Conservation (phyloP, 2,113 vertebrate species). For the Zosterops pallidus region DNA sequence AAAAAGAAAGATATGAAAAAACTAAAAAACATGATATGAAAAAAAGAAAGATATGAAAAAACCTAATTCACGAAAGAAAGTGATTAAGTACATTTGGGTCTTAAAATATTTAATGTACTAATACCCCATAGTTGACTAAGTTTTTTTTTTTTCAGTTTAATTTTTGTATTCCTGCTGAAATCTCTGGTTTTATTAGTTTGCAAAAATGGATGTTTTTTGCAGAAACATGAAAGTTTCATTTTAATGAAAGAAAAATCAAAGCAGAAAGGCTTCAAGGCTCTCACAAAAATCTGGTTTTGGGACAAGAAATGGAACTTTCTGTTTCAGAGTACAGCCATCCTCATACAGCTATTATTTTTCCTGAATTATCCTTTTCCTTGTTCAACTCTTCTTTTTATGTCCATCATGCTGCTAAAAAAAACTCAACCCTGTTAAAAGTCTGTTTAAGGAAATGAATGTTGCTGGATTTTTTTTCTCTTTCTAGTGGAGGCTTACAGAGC, state of each 20-base stretch:
- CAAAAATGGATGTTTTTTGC: not conserved
- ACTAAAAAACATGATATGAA: not conserved
- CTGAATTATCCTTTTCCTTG: not conserved
- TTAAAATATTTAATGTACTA: not conserved
- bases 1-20: not conserved
- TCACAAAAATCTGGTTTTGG: not conserved
- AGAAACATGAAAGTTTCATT: not conserved
- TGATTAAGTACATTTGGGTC: not conserved
- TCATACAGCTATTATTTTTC: not conserved
- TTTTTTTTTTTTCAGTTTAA: not conserved
- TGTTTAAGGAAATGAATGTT: not conserved
- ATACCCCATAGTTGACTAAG: not conserved
- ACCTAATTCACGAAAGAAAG: not conserved
- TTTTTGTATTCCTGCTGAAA: not conserved
- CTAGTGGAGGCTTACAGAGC: not conserved
- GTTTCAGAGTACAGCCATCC: not conserved
- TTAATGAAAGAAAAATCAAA: conserved; percentile 1
- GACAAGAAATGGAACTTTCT: not conserved
- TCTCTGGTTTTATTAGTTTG: not conserved
- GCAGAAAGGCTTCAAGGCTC: not conserved
- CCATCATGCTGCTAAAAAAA: not conserved
- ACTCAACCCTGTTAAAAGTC: not conserved
- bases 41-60: not conserved
- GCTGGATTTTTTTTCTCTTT: not conserved
- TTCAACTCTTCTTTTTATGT: not conserved